Evolutionary conservation across 2,797 vertebrate genomes (phyloP).

Genomic region (Danio albolineatus): DNA sequence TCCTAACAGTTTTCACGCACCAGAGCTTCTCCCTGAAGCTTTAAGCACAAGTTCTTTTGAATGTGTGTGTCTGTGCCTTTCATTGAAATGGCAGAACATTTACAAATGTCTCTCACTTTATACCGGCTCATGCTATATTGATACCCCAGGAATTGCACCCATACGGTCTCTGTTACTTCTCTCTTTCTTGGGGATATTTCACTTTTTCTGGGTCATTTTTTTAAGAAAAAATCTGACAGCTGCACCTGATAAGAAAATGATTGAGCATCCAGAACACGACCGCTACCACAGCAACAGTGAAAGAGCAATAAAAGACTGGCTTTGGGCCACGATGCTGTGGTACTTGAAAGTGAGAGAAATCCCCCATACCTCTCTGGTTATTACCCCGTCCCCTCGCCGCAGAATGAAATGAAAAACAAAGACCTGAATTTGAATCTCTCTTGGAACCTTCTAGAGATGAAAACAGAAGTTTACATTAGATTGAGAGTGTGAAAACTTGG

Average conservation of each 20-base stretch:
- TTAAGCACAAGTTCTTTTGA: neutral
- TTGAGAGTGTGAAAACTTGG: neutral
- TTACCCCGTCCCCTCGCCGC: slow-evolving; percentile 56
- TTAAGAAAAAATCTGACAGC: slow-evolving; percentile 41
- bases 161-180: slow-evolving; percentile 3
- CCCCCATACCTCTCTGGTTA: slow-evolving; percentile 66
- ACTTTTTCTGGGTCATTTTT: slow-evolving; percentile 50
- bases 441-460: slow-evolving; percentile 16
- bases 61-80: neutral
- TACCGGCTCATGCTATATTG: slow-evolving; percentile 35
- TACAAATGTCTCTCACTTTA: slow-evolving; percentile 26
- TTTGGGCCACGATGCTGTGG: slow-evolving; percentile 54
- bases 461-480: slow-evolving; percentile 25
- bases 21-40: neutral
- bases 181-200: slow-evolving; percentile 35
- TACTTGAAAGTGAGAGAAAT: slow-evolving; percentile 63
- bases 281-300: slow-evolving; percentile 61
- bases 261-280: slow-evolving; percentile 47
- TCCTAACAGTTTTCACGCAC: neutral
- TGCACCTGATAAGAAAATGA: slow-evolving; percentile 63
- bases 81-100: slow-evolving; percentile 18
- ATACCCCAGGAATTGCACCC: slow-evolving; percentile 35
- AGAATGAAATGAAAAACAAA: slow-evolving; percentile 66
- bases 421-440: slow-evolving; percentile 54
- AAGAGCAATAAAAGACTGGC: slow-evolving; percentile 60